Evolutionary conservation across 2,888 invertebrate species (phyloP), one percentile per base, ranked within the genome.

Genomic region (Myopa testacea): DNA sequence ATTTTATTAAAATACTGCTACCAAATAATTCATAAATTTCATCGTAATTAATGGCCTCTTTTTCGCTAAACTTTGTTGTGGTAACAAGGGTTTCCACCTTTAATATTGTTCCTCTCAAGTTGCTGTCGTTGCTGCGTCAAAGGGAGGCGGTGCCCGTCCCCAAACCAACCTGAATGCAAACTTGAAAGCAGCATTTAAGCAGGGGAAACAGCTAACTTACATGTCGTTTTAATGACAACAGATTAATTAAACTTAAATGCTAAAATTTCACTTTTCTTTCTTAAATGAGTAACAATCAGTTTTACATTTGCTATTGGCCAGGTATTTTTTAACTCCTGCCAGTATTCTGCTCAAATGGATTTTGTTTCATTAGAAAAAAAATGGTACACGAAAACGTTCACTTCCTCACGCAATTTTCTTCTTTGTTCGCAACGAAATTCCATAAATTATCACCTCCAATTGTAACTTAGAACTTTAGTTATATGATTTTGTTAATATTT

Each of bases 371-470:
- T 6, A 45, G 7, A 10, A 10, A 45, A 45, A 45, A 45, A 45
- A 40, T 71, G 65, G 75, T 67, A 38, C 65, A 75, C 68, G 65
- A 16, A 78, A 63, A 45, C n/a, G 79, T 79, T 80, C 62, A 72
- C 26, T 67, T 82, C 83, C 84, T 85, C 84, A 85, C 85, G 85
- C 84, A 84, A 83, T 82, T 82, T 82, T 76, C 14, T 67, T 71
- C 14, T 37, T 37, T 63, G 67, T 82, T 82, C 78, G 6, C 63
- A 72, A 16, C 40, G 26, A 55, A 69, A 77, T 74, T 5, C 26
- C 34, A 16, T 8, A 37, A 65, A 75, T 78, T 79, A 10, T 76
- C 77, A 76, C 81, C 80, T 74, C 76, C 55, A 80, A 68, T 55
- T 69, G 73, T 79, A 75, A 70, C 72, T 77, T 78, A 81, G 80